A percentile compares a stretch with the other conserved stretches of the same genome.
Conservation (phyloP, 2,797 vertebrate species). For the Ceyx erithaca region DNA sequence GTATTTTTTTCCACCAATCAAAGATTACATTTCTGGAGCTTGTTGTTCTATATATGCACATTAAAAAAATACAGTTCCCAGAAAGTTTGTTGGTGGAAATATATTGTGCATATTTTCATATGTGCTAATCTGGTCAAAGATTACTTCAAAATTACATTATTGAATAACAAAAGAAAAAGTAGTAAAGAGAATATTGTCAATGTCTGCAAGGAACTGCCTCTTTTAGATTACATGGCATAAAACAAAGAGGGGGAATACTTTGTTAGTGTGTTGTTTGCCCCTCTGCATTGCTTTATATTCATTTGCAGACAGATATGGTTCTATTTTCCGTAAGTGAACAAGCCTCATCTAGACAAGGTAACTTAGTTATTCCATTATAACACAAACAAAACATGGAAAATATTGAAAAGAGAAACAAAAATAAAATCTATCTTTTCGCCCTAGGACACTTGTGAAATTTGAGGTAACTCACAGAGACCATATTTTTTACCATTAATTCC, state of each 20-base stretch:
- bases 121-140: background rate
- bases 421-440: background rate
- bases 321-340: background rate
- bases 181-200: background rate
- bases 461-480: background rate
- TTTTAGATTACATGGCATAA: background rate
- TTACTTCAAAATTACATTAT: background rate
- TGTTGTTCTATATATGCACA: background rate
- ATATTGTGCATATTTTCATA: background rate
- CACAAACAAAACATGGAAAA: background rate
- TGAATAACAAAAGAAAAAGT: background rate
- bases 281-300: background rate
- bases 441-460: too few relatives aligned
- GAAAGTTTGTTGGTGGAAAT: conserved; percentile 13
- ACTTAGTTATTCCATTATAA: background rate
- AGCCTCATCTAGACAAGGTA: background rate
- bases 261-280: background rate
- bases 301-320: background rate
- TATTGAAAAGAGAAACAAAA: background rate
- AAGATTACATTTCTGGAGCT: background rate
- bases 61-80: background rate
- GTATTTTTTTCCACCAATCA: background rate
- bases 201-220: background rate
- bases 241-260: background rate
- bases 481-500: background rate